Evolutionary conservation across 2,888 invertebrate genomes (phyloP).

Genomic region (Epistrophella euchroma): DNA sequence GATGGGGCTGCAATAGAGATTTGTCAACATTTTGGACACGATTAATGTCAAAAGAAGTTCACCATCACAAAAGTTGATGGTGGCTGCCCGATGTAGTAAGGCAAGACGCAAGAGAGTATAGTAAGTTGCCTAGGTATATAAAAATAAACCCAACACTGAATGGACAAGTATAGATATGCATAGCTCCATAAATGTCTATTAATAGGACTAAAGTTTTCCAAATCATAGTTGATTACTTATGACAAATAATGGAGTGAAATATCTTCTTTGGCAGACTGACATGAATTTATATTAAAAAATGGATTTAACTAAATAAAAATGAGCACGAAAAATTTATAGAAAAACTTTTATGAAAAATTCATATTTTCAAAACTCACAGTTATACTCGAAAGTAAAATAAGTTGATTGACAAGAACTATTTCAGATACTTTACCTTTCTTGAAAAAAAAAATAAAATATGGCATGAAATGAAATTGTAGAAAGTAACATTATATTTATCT

Average conservation of each 20-base stretch:
- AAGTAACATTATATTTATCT: no score
- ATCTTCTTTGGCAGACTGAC: background rate
- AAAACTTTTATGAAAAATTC: no score
- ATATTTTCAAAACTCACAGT: no score
- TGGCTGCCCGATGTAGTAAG: background rate
- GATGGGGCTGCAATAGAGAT: conserved; percentile 39
- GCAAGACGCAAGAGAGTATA: background rate
- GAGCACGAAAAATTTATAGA: no score
- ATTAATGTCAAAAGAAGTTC: conserved; percentile 73
- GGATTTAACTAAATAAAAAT: background rate
- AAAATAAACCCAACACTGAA: conserved; percentile 29
- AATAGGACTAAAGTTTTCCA: conserved; percentile 45
- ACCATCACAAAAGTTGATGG: conserved; percentile 61
- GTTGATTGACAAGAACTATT: no score
- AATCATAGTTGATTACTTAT: conserved; percentile 56
- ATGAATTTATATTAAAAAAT: background rate
- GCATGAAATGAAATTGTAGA: no score
- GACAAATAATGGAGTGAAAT: conserved; percentile 50
- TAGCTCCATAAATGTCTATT: background rate
- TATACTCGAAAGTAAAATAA: no score
- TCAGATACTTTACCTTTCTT: no score
- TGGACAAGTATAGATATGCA: background rate
- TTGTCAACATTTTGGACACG: conserved; percentile 76
- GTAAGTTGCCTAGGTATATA: background rate
- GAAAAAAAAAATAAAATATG: no score